Percentiles rank a stretch among this genome's conserved stretches.
phyloP scores from a whole-genome alignment of 1,140 invertebrate species.

The Brachionus asplanchnoidis region DNA sequence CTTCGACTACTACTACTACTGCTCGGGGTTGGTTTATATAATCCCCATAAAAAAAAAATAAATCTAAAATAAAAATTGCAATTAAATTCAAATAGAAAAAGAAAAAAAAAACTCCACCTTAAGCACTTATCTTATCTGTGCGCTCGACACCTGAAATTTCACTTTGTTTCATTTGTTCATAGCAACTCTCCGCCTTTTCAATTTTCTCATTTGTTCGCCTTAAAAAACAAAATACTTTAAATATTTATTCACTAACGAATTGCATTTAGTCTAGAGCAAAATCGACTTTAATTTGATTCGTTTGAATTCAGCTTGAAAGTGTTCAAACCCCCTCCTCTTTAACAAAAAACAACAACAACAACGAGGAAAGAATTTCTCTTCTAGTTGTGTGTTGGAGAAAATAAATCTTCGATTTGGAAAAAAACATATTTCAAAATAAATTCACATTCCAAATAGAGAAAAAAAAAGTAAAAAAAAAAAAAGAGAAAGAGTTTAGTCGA shows the following conservation, averaged over 20 bases:
- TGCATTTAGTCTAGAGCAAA: neutral
- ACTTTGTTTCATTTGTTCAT: neutral
- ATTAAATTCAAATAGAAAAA: slow-evolving; percentile 1
- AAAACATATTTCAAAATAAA: neutral
- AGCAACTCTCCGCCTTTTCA: neutral
- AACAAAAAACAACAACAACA: neutral
- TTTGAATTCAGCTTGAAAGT: neutral
- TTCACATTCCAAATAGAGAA: neutral
- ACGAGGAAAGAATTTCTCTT: neutral
- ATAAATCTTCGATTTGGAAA: neutral
- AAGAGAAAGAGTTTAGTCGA: neutral
- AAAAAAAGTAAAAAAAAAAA: neutral
- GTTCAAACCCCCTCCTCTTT: neutral
- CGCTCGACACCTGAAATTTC: slow-evolving; percentile 22
- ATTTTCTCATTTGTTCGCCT: neutral
- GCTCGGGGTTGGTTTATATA: neutral
- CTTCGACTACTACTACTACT: neutral
- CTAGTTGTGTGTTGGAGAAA: neutral
- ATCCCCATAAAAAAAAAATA: neutral
- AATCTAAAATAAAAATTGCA: neutral
- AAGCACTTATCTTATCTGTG: neutral
- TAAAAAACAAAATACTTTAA: neutral
- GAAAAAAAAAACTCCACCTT: slow-evolving; percentile 13
- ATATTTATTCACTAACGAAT: neutral
- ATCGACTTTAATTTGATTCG: neutral